Base-by-base conservation (phyloP, 23 tunicate species). In the Trididemnum clinides region DNA sequence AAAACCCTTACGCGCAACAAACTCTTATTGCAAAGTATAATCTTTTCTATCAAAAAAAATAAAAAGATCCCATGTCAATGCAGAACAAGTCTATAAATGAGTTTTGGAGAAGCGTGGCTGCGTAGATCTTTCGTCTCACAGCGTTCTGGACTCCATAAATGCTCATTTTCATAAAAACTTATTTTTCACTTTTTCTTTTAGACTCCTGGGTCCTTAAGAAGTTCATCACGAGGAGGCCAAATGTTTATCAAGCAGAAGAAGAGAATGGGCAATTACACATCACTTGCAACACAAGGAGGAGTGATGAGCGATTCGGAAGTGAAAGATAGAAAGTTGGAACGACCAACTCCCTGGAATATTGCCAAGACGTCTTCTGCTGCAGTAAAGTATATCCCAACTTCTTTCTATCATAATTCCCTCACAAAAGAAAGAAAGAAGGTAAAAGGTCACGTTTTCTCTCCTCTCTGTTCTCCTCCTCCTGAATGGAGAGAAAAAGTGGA, bases 401-500 rank as follows among this genome's bases (percentile, higher is more conserved):
- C 78, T 37, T 15, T 73, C 10, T 38, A 7, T 39, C 54, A 73
- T 2, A 69, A 69, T 6, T 28, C 37, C 31, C 5, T 6, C 25
- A 39, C 33, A 33, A 80, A 26, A 34, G 36, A 44, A 12, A 34
- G 51, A 63, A 82, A 71, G 74, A 82, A 58, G 33, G 34, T 44
- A 29, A 39, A 34, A 2, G 86, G 75, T 19, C 33, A n/a, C 26
- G 32, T 59, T 44, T 51, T 87, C 0, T 38, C 77, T 38, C 83
- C 78, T 0, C 78, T 81, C 7, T 80, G 57, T 20, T 49, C 72
- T 12, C 90, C 90, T 38, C 93, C 88, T 1, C 88, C 92, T 1
- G 85, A 76, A 31, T 88, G 93, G 98, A 66, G 93, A 25, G 92
- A 93, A 1, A 88, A 88, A 59, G 90, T 86, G 64, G 98, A 88